These are phyloP conservation scores for Teleogryllus occipitalis DNA, from an alignment of 1,140 invertebrate genomes.

Conservation along the genomic window DNA sequence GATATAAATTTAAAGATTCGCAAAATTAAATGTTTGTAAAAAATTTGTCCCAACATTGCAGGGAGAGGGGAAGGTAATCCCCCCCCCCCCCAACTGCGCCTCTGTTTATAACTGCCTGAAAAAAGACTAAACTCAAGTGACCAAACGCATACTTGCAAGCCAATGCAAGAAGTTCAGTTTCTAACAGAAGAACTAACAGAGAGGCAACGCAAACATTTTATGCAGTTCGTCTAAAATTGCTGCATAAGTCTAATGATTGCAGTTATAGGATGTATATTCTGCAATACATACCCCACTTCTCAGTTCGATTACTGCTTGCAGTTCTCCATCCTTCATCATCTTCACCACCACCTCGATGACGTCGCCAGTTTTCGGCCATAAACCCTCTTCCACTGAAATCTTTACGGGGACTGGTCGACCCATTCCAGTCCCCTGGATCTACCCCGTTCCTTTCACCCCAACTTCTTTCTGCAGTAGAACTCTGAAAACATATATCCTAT, in stretches of 20 bases:
- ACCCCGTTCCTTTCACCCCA: conserved; percentile 56
- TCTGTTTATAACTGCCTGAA: no score
- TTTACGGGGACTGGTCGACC: conserved; percentile 30
- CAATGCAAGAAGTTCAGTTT: no score
- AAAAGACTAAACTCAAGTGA: no score
- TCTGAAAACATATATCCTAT: neutral
- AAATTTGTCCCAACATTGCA: no score
- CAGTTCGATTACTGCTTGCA: conserved; percentile 30
- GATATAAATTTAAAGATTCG: no score
- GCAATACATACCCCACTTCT: conserved; percentile 45
- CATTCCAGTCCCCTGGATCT: conserved; percentile 34
- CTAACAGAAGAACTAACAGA: no score
- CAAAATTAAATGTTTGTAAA: no score
- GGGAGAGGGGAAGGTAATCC: no score
- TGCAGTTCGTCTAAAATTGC: neutral
- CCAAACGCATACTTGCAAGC: no score
- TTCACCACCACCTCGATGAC: conserved; percentile 44
- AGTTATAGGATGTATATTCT: neutral
- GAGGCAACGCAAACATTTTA: no score
- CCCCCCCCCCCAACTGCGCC: no score
- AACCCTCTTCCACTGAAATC: conserved; percentile 29
- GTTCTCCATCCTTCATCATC: conserved; percentile 55
- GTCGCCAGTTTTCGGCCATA: conserved; percentile 45
- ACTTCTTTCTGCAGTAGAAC: conserved; percentile 34
- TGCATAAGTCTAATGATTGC: neutral